A percentile compares a stretch with the other conserved stretches of the same genome.
Evolutionary conservation across 2,113 vertebrate species (phyloP).

Genomic region (Rhinichthys klamathensis): DNA sequence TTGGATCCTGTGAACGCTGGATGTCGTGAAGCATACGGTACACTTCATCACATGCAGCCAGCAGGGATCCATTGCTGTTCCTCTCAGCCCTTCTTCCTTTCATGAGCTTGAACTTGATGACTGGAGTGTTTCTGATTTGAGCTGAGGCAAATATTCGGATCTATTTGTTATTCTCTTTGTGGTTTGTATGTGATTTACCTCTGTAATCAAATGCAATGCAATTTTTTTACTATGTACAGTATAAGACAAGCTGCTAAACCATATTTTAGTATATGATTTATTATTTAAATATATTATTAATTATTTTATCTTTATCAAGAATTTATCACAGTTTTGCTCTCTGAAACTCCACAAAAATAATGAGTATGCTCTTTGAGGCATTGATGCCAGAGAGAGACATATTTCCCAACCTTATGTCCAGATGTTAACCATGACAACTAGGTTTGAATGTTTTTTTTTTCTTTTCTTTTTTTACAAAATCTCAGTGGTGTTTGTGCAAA

Average conservation of each 20-base stretch:
- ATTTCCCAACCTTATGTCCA: not conserved
- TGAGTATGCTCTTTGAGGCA: constrained; percentile 17
- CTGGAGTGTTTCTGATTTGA: not conserved
- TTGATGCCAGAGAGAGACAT: not conserved
- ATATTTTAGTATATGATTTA: not conserved
- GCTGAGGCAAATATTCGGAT: not conserved
- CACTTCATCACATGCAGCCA: not conserved
- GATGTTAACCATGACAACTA: not conserved
- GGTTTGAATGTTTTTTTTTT: not conserved
- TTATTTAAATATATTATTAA: not conserved
- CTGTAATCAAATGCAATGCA: not conserved
- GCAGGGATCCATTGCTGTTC: not conserved
- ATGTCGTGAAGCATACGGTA: not conserved
- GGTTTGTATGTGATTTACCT: not conserved
- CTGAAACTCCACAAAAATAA: not conserved
- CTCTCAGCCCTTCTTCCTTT: not conserved
- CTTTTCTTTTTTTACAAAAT: not conserved
- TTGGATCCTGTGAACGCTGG: not conserved
- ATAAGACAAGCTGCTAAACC: not conserved
- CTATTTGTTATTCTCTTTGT: not conserved
- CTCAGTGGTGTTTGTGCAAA: not conserved
- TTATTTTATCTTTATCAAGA: not conserved
- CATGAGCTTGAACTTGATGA: not conserved
- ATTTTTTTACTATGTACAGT: not conserved
- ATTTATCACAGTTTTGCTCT: not conserved